phyloP scores from a whole-genome alignment of 2,113 vertebrate genomes.

The Microcebus lehilahytsara region DNA sequence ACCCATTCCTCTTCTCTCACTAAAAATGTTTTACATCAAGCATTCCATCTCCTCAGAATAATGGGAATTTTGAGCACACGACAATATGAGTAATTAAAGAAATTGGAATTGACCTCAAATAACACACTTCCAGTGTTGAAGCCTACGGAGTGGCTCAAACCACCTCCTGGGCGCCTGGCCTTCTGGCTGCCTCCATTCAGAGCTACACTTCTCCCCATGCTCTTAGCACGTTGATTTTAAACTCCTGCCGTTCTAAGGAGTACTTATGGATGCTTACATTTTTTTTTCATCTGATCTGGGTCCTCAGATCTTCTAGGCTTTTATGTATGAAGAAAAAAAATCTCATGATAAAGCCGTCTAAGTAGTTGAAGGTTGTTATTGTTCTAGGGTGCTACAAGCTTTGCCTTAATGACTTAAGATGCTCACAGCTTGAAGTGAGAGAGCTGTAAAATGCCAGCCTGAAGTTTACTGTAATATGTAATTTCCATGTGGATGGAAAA shows the following conservation, averaged over 20 bases:
- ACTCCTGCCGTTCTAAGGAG: slow-evolving; percentile 12
- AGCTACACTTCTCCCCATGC: neutral
- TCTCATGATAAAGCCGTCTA: slow-evolving; percentile 1
- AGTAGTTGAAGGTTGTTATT: slow-evolving; percentile 24
- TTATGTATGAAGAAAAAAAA: slow-evolving; percentile 5
- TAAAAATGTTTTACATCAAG: neutral
- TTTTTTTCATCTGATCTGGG: neutral
- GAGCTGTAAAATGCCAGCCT: slow-evolving; percentile 59
- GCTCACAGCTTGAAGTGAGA: slow-evolving; percentile 61
- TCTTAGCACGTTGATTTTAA: slow-evolving; percentile 39
- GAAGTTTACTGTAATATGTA: slow-evolving; percentile 63
- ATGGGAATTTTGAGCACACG: neutral
- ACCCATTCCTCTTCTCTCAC: neutral
- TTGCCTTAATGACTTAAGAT: slow-evolving; percentile 51
- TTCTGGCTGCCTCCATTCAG: slow-evolving; percentile 53
- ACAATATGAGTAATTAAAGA: slow-evolving; percentile 34
- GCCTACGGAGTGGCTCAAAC: slow-evolving; percentile 10
- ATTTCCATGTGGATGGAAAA: slow-evolving; percentile 65
- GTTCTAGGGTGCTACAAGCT: slow-evolving; percentile 43
- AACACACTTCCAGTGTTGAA: neutral
- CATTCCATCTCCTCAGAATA: neutral
- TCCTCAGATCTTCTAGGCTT: slow-evolving; percentile 49
- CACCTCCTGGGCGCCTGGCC: slow-evolving; percentile 12
- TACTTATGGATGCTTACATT: slow-evolving; percentile 13
- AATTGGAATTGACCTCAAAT: slow-evolving; percentile 6